Conservation (phyloP, 2,888 invertebrate species). For the Clitarchus hookeri region DNA sequence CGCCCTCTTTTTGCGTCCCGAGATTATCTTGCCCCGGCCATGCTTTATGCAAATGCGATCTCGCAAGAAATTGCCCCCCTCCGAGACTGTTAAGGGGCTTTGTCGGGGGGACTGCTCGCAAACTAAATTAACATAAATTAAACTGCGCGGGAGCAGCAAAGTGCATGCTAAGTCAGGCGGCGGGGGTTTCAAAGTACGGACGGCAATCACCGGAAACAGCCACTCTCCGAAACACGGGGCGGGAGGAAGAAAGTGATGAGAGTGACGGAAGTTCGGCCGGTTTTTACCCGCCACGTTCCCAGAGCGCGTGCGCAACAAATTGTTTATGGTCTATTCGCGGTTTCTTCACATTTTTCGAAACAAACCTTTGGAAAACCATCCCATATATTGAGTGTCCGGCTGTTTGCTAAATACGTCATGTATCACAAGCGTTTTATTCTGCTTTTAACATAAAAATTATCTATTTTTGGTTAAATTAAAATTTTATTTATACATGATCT, state of each 20-base stretch:
- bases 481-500: too few species aligned
- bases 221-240: not conserved
- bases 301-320: too few species aligned
- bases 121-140: slow-evolving; percentile 1
- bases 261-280: too few species aligned
- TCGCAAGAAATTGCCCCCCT: not conserved
- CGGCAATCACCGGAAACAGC: not conserved
- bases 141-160: not conserved
- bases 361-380: too few species aligned
- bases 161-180: not conserved
- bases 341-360: too few species aligned
- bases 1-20: not conserved
- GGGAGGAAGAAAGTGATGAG: not conserved
- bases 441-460: too few species aligned
- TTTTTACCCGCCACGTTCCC: too few species aligned
- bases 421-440: too few species aligned
- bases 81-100: not conserved
- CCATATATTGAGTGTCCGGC: too few species aligned
- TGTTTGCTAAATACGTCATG: too few species aligned
- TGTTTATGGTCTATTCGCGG: too few species aligned
- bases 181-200: not conserved
- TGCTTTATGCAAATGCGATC: slow-evolving; percentile 9
- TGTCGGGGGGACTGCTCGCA: not conserved
- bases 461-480: too few species aligned
- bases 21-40: slow-evolving; percentile 5